phyloP scores from a whole-genome alignment of 2,888 invertebrate genomes.

The Caenorhabditis zanzibari region DNA sequence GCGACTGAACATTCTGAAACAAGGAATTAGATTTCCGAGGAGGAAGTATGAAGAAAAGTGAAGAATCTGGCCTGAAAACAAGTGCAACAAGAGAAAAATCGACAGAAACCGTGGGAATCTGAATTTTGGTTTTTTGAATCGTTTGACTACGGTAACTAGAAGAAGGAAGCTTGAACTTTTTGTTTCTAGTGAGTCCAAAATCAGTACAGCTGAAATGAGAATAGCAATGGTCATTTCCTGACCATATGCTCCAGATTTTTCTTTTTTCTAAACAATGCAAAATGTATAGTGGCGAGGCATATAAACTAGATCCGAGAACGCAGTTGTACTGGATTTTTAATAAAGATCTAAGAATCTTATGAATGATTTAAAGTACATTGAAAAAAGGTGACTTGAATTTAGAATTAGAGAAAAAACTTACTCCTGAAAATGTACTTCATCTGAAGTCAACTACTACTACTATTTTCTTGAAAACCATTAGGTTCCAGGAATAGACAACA shows the following conservation, averaged over 20 bases:
- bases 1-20: conserved; percentile 2
- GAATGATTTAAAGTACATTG: conserved; percentile 9
- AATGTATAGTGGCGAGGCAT: neutral
- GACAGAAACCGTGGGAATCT: conserved; percentile 12
- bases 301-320: conserved; percentile 10
- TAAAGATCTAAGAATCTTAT: neutral
- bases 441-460: neutral
- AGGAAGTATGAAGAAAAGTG: neutral
- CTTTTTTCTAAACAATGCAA: no score
- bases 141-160: neutral
- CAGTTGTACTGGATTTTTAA: conserved; percentile 4
- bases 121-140: neutral
- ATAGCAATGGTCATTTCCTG: neutral
- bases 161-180: neutral
- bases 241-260: neutral
- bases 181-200: neutral
- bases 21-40: conserved; percentile 5
- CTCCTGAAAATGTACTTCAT: neutral
- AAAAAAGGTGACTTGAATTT: conserved; percentile 36
- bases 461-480: neutral
- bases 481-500: neutral
- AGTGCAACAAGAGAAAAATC: conserved; percentile 12
- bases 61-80: conserved; percentile 8
- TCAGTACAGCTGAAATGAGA: no score
- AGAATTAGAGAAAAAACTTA: conserved; percentile 6